phyloP scores from a whole-genome alignment of 1,140 invertebrate species.

The Oncopodura yosiiana region DNA sequence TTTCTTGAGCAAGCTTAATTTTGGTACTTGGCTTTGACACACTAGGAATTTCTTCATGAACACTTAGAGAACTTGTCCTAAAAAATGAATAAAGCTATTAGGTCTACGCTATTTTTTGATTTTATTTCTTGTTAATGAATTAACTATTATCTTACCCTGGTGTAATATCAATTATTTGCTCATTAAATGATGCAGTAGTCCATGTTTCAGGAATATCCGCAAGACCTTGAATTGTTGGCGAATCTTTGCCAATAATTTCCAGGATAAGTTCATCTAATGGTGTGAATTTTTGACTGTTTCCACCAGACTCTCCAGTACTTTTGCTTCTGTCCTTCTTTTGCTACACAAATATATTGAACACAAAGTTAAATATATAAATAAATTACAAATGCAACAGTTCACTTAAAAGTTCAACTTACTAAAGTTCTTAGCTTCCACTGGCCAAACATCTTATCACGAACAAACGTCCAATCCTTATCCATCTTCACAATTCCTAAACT shows the following conservation, averaged over 20 bases:
- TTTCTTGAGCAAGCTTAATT: too few species aligned
- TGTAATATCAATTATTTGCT: not conserved
- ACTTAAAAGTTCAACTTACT: not conserved
- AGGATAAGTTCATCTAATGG: constrained; percentile 12
- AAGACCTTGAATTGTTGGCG: constrained; percentile 12
- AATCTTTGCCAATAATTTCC: constrained; percentile 21
- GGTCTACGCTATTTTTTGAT: not conserved
- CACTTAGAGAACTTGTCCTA: not conserved
- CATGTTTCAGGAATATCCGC: constrained; percentile 2
- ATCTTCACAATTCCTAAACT: not conserved
- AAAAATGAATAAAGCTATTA: not conserved
- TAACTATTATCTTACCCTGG: not conserved
- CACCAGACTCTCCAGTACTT: constrained; percentile 17
- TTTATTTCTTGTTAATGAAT: not conserved
- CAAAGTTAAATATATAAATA: not conserved
- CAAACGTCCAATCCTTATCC: not conserved
- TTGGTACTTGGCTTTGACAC: not conserved
- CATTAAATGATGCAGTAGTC: not conserved
- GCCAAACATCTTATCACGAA: not conserved
- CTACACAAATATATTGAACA: too few species aligned
- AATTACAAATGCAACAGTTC: too few species aligned
- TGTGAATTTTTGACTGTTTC: not conserved
- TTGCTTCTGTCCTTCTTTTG: not conserved
- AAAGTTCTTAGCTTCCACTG: not conserved
- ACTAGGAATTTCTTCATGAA: not conserved